phyloP scores from a whole-genome alignment of 2,113 vertebrate genomes.

The Hemichromis elongatus region DNA sequence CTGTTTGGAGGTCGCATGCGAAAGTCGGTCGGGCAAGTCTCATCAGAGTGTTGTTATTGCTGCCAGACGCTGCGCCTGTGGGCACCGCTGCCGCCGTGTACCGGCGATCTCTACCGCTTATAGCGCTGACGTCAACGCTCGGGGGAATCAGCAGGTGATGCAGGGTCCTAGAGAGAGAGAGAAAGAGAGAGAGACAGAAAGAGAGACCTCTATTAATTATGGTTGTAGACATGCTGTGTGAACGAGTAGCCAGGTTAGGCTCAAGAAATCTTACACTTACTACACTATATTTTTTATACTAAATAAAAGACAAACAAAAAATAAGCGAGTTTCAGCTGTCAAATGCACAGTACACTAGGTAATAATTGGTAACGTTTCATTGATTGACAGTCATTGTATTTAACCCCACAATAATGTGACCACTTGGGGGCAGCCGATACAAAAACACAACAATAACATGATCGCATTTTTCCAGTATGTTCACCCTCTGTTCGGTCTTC shows the following conservation, averaged over 20 bases:
- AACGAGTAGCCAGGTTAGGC: neutral
- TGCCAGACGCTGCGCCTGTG: constrained; percentile 30
- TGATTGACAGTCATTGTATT: neutral
- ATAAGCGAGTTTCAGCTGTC: neutral
- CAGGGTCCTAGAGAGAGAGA: constrained; percentile 47
- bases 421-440: neutral
- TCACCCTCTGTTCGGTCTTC: neutral
- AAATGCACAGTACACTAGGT: fast-evolving
- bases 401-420: neutral
- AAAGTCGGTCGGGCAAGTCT: neutral
- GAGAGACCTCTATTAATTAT: neutral
- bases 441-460: neutral
- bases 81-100: constrained; percentile 27
- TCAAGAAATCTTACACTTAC: neutral
- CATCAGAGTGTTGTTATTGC: neutral
- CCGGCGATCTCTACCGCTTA: constrained; percentile 14
- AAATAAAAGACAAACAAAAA: fast-evolving
- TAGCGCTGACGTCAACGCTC: constrained; percentile 53
- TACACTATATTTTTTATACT: too few species aligned
- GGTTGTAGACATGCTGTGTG: neutral
- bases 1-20: neutral
- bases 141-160: constrained; percentile 35
- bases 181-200: neutral
- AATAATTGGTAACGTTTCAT: neutral
- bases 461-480: too few species aligned